Base-by-base conservation (phyloP, 2,113 vertebrate genomes). In the Percopsis transmontana region DNA sequence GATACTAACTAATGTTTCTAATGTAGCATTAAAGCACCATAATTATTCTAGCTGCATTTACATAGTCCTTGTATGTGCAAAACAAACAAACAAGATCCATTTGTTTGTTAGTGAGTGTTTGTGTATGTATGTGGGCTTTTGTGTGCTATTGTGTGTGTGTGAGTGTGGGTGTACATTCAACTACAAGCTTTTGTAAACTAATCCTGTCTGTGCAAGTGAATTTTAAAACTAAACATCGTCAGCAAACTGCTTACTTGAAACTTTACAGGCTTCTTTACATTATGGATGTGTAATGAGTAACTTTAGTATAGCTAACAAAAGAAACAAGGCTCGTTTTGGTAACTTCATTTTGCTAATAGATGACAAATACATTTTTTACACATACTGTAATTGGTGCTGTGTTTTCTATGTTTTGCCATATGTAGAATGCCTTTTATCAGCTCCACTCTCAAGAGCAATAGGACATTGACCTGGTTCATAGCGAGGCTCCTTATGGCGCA, bases 221-320 rank as follows among this genome's bases (percentile, higher is more conserved):
- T 38, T 18, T 38, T 24, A 64, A 59, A 63, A 70, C 41, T 56
- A 64, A 62, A 71, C 56, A 41, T 63, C 80, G 62, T 50, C 68
- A 69, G 58, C 44, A 40, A 57, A 53, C 63, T 11, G 68, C 59
- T 74, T 63, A 71, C 44, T 52, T 38, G 33, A 62, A 68, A 55
- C 59, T 76, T 79, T 57, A 45, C 76, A 44, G 13, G 1, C 44
- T 66, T 89, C 76, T 81, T 85, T 79, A 85, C 64, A 60, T 73
- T 47, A 48, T 15, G 16, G 55, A 48, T 40, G 18, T 47, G 47
- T 58, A 24, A 44, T 58, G 7, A 71, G 61, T 41, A 16, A 47
- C 71, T 63, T 14, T 20, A 13, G 70, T 76, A 66, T 23, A 56
- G 59, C 68, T 10, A 33, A 57, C 63, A 41, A 65, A 70, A 58